These are phyloP conservation scores for Drosophila tanythrix DNA, from an alignment of 2,888 invertebrate genomes.

Conservation along the genomic window DNA sequence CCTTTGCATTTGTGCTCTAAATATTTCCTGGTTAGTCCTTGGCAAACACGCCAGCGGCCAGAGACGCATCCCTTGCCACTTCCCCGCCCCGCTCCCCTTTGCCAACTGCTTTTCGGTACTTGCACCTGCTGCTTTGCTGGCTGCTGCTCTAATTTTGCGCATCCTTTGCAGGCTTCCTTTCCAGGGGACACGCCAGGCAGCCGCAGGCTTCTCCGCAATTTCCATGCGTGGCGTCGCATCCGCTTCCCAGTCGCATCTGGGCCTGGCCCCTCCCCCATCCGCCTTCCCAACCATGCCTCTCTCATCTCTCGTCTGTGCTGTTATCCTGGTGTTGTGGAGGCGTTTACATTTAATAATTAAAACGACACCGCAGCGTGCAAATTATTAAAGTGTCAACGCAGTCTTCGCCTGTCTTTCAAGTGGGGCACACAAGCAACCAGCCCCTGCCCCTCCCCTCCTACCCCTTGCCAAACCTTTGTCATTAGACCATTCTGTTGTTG, in stretches of 20 bases:
- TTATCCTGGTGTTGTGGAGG: constrained; percentile 29
- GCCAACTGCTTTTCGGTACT: constrained; percentile 9
- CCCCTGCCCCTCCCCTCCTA: not conserved
- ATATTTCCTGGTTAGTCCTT: constrained; percentile 72
- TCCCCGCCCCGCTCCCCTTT: not conserved
- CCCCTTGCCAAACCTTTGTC: constrained; percentile 1
- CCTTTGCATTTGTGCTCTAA: constrained; percentile 57
- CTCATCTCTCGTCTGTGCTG: constrained; percentile 14
- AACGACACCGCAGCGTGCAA: constrained; percentile 80
- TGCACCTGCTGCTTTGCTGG: constrained; percentile 31
- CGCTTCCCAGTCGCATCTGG: constrained; percentile 58
- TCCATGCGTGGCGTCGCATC: constrained; percentile 73
- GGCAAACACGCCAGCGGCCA: constrained; percentile 65
- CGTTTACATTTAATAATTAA: constrained; percentile 83
- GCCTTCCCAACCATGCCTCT: not conserved
- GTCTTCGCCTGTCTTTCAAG: constrained; percentile 48
- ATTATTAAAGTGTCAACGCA: constrained; percentile 83
- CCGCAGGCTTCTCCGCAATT: constrained; percentile 74
- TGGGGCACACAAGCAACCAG: constrained; percentile 5
- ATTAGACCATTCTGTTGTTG: constrained; percentile 24
- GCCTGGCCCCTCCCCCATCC: not conserved
- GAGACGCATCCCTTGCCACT: constrained; percentile 8
- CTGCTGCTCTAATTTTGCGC: constrained; percentile 71
- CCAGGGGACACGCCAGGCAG: constrained; percentile 32
- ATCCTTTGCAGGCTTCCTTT: constrained; percentile 51